These are phyloP conservation scores for Caerostris extrusa DNA, from an alignment of 1,140 invertebrate species.

Conservation along the genomic window DNA sequence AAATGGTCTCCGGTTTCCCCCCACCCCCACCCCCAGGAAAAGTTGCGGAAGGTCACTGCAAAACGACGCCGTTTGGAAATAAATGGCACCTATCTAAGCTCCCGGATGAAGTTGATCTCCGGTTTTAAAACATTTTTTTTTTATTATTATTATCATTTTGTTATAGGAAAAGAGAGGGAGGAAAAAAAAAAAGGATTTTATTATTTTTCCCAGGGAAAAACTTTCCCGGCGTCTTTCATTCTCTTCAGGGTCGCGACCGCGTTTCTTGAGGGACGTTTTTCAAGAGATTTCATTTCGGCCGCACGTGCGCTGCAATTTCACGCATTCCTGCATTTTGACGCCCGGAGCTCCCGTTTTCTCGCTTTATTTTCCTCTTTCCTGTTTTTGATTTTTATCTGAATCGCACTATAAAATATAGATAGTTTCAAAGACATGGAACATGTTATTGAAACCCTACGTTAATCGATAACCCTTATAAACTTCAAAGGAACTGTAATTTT, in stretches of 20 bases:
- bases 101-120: conserved; percentile 49
- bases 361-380: background rate
- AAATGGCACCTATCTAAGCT: conserved; percentile 63
- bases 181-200: background rate
- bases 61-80: conserved; percentile 60
- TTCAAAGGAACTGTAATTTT: too few species aligned
- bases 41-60: conserved; percentile 17
- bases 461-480: too few species aligned
- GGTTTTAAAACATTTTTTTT: conserved; percentile 44
- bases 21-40: background rate
- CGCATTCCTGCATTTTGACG: conserved; percentile 54
- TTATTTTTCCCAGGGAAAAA: background rate
- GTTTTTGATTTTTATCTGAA: background rate
- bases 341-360: background rate
- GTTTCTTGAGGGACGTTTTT: conserved; percentile 26
- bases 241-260: conserved; percentile 47
- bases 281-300: conserved; percentile 51
- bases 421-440: background rate
- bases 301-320: conserved; percentile 52
- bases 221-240: conserved; percentile 25
- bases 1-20: conserved; percentile 28
- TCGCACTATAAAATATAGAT: background rate
- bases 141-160: background rate
- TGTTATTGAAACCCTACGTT: too few species aligned
- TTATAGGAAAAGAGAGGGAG: background rate